Evolutionary conservation across 2,113 vertebrate species (phyloP), one percentile per base, ranked within the genome.

Genomic region (Anseranas semipalmata): DNA sequence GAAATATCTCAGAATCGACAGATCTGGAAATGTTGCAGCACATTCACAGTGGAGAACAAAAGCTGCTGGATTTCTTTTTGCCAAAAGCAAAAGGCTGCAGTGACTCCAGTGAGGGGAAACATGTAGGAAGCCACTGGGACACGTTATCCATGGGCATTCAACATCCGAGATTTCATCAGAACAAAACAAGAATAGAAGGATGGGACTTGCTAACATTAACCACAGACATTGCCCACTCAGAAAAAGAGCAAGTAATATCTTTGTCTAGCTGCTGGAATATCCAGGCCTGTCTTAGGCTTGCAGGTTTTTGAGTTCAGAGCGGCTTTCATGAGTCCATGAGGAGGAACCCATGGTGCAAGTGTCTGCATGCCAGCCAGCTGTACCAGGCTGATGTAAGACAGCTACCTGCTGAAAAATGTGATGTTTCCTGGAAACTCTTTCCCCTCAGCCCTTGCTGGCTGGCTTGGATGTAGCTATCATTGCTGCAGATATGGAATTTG

Each of bases 111-210:
- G 39, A 70, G 15, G 19, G 8, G 15, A 76, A 81, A n/a, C 25
- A 50, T 0, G 17, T 37, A 63, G 50, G 43, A 85, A 85, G 28
- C 59, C 12, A 1, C 2, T 66, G 27, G 55, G 45, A 82, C 21
- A 41, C 10, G 20, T 6, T 74, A 20, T 9, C 66, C 20, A 3
- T 1, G 2, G 33, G 5, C 30, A 66, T 77, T 85, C 19, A 43
- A n/a, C 19, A 3, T 33, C 37, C 0, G 0, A 66, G 63, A 1
- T 11, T 73, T 28, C 9, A 7, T n/a, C 28, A 74, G 60, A 74
- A 43, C 2, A 9, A 67, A 79, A 30, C 12, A 46, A 75, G 60
- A 43, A n/a, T 3, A 27, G 46, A 43, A 75, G 53, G 16, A 18
- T 48, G 76, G 13, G 43, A 67, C 45, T 65, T 58, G 45, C 35